Evolutionary conservation across 1,140 invertebrate species (phyloP), one percentile per base, ranked within the genome.

Genomic region (Asobara japonica): DNA sequence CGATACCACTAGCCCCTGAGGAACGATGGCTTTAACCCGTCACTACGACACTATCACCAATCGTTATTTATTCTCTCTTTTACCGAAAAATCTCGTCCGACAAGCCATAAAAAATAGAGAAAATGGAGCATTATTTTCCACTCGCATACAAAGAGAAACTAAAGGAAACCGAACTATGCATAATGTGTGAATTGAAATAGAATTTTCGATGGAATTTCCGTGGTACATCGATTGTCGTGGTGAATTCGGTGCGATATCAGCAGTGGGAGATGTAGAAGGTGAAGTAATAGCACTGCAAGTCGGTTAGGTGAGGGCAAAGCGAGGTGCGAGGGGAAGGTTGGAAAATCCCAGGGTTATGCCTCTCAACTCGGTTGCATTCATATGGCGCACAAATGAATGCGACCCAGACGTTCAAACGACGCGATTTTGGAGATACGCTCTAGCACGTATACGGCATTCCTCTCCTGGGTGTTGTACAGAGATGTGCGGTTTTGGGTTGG

Each of bases 351-450:
- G 60, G 27, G 60, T 62, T 62, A 31, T 30, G 60, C 7, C 25
- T 62, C 27, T 30, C 25, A 33, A 31, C 60, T 56, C 18, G 20
- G 60, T 30, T 62, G 60, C 60, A 62, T 62, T 62, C 29, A 62
- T 62, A 62, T 62, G 60, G 51, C n/a, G 60, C 60, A 30, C 29
- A 62, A 62, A 62, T 62, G 60, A 62, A 62, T 62, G 60, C 27
- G 60, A 29, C 25, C 29, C 60, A 62, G 29, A 31, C 29, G 29
- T 62, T 30, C 27, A 30, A 62, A 62, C 29, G 60, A 62, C 29
- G 27, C 60, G 60, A 62, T 62, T 30, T 62, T 62, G 60, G n/a
- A 30, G 25, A 62, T 62, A 62, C 29, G 29, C 29, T 30, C 60
- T 4, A 29, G 6, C 60, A 16, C 60, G 27, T 62, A 62, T 62